Evolutionary conservation across 2,113 vertebrate genomes (phyloP).

Genomic region (Chloropsis cyanopogon): DNA sequence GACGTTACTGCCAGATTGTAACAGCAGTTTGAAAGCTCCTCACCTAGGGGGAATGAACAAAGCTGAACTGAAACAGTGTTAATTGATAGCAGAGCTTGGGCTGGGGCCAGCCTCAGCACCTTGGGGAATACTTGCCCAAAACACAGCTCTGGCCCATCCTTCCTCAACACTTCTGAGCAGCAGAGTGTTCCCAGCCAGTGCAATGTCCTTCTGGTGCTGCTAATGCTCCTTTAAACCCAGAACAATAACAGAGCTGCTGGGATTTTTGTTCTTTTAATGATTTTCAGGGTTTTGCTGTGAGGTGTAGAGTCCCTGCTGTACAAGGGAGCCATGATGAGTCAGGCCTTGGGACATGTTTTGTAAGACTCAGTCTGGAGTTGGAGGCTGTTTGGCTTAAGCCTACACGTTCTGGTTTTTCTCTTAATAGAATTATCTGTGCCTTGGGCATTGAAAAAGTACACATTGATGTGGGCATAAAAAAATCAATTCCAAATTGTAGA

Average conservation of each 20-base stretch:
- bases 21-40: not conserved
- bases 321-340: not conserved
- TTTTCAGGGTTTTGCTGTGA: not conserved
- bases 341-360: constrained; percentile 3
- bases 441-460: constrained; percentile 48
- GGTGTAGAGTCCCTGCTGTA: not conserved
- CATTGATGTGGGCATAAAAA: constrained; percentile 63
- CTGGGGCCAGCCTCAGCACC: not conserved
- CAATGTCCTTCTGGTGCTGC: not conserved
- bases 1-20: not conserved
- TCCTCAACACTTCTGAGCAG: not conserved
- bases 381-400: constrained; percentile 48
- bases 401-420: not conserved
- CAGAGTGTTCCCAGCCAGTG: not conserved
- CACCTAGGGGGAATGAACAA: not conserved
- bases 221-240: constrained; percentile 32
- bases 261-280: not conserved
- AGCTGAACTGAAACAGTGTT: not conserved
- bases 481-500: constrained; percentile 67
- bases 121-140: not conserved
- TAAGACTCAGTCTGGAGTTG: constrained; percentile 29
- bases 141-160: not conserved
- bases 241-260: constrained; percentile 20
- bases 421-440: constrained; percentile 57
- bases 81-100: not conserved